These are phyloP conservation scores for Stictocephala bisonia DNA, from an alignment of 2,888 invertebrate genomes.

Conservation along the genomic window DNA sequence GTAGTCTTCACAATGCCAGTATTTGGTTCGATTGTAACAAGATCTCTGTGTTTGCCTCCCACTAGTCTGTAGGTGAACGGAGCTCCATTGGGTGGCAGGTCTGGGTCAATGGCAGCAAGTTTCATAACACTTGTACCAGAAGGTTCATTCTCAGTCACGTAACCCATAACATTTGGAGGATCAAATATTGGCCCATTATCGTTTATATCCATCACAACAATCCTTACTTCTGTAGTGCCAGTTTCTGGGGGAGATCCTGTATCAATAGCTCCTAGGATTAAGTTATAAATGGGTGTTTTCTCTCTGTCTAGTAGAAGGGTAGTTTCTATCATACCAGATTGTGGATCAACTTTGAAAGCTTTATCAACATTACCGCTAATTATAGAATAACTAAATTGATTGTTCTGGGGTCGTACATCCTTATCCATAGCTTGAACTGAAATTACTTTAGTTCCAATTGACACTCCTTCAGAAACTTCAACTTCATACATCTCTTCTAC, in stretches of 20 bases:
- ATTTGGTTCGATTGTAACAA: constrained; percentile 81
- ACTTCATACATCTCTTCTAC: constrained; percentile 81
- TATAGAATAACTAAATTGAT: constrained; percentile 91
- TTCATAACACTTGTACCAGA: constrained; percentile 85
- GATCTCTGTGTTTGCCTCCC: constrained; percentile 81
- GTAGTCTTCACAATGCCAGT: constrained; percentile 85
- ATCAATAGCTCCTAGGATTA: constrained; percentile 89
- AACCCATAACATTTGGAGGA: constrained; percentile 76
- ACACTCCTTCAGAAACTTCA: constrained; percentile 82
- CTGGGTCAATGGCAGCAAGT: constrained; percentile 88
- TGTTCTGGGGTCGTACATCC: constrained; percentile 90
- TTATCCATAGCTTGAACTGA: constrained; percentile 90
- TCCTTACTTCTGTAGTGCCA: constrained; percentile 86
- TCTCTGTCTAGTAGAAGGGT: constrained; percentile 84
- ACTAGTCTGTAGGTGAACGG: constrained; percentile 86
- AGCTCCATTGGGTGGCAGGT: constrained; percentile 89
- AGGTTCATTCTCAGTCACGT: constrained; percentile 88
- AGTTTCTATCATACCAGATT: constrained; percentile 83
- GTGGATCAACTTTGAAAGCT: constrained; percentile 87
- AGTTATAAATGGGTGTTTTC: constrained; percentile 76
- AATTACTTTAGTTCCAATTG: constrained; percentile 77
- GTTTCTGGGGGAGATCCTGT: constrained; percentile 91
- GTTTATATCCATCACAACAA: constrained; percentile 87
- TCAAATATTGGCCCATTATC: constrained; percentile 92
- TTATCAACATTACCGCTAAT: constrained; percentile 85